Percentiles rank a stretch among this genome's conserved stretches.
These are phyloP conservation scores for Sus cebifrons DNA, from an alignment of 2,797 vertebrate genomes.

Conservation along the genomic window DNA sequence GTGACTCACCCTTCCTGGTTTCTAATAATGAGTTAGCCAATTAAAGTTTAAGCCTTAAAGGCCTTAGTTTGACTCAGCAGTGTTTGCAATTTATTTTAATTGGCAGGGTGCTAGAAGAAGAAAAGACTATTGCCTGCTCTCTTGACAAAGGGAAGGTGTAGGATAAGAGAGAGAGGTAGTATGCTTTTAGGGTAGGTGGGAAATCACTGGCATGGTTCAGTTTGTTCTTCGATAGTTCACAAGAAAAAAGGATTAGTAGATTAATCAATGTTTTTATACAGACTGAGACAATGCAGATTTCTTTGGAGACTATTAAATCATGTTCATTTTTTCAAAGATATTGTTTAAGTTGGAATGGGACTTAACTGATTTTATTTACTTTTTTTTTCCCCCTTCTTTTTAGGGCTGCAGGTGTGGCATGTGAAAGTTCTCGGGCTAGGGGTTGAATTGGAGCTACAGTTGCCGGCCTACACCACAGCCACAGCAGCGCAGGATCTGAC, in stretches of 20 bases:
- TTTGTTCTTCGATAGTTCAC: conserved; percentile 43
- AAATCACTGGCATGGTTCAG: not conserved
- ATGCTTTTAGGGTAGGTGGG: conserved; percentile 35
- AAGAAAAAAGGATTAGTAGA: conserved; percentile 1
- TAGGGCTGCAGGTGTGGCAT: no score
- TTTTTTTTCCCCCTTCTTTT: no score
- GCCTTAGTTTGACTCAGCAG: not conserved
- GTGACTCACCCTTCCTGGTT: not conserved
- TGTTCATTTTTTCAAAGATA: not conserved
- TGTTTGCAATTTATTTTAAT: conserved; percentile 37
- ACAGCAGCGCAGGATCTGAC: no score
- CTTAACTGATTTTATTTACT: not conserved
- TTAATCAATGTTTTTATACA: not conserved
- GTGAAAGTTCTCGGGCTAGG: no score
- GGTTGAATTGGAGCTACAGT: no score
- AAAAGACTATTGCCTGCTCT: not conserved
- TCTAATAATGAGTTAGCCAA: not conserved
- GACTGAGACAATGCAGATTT: not conserved
- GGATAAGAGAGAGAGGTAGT: not conserved
- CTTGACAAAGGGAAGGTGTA: not conserved
- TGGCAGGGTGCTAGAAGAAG: not conserved
- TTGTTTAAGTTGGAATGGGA: not conserved
- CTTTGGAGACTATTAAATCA: conserved; percentile 11
- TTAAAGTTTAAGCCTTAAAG: not conserved
- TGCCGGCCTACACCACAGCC: no score